Base-by-base conservation (phyloP, 2,888 invertebrate species). In the Rutpela maculata region DNA sequence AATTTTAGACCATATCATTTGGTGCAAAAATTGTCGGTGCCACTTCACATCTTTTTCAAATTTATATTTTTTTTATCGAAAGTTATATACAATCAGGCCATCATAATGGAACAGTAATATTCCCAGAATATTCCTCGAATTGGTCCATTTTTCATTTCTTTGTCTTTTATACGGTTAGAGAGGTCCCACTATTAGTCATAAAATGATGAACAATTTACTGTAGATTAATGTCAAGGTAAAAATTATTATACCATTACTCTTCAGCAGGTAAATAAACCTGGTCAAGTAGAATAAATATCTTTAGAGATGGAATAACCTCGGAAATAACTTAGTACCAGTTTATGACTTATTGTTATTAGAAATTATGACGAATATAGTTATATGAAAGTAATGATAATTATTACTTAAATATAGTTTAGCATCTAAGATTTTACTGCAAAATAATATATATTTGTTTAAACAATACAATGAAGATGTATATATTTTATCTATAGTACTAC, bases 201-300 rank as follows among this genome's bases (percentile, higher is more conserved):
- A n/a, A 17, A 50, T 9, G 12, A 43, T 12, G 15, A 50, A 50
- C 50, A 50, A 50, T 50, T n/a, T 50, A 6, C 6, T 50, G 7
- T 15, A 50, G 50, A 50, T 50, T 50, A 50, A 50, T 50, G 50
- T 50, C 50, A 50, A 50, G 50, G 50, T 50, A 50, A 50, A 50
- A 50, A 50, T 50, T 50, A 15, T 50, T 43, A 43, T n/a, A n/a
- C 17, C 4, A n/a, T 50, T 15, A 15, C 50, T 50, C 50, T 50
- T 50, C 50, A n/a, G 50, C 50, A 50, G 50, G 50, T 50, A 50
- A 50, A 50, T 50, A 15, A 50, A 17, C 15, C n/a, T 35, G 31
- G 7, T 0, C 50, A 50, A 50, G 31, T 9, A 7, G 15, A 50
- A 50, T 11, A 12, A 17, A 50, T 15, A 43, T 12, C 43, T 43